Conservation (phyloP, 2,888 invertebrate genomes). For the Leucophenga montana region DNA sequence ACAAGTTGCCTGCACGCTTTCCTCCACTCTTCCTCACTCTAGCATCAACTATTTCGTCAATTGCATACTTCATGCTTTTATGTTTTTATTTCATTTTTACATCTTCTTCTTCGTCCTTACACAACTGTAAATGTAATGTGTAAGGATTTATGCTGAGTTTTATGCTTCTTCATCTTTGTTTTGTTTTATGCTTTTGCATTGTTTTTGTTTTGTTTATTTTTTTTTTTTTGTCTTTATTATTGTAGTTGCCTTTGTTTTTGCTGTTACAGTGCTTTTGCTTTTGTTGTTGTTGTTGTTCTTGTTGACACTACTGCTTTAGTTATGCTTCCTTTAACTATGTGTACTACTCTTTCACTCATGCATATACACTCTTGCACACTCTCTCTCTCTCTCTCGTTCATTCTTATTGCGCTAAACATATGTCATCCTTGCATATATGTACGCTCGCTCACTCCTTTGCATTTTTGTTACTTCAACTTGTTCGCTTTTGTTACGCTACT, state of each 20-base stretch:
- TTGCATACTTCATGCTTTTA: constrained; percentile 6
- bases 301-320: constrained; percentile 19
- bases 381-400: neutral
- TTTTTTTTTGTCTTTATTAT: neutral
- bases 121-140: constrained; percentile 67
- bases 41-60: neutral
- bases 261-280: neutral
- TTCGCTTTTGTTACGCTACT: no score
- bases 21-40: neutral
- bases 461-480: neutral
- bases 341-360: neutral
- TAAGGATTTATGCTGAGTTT: constrained; percentile 61
- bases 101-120: constrained; percentile 57
- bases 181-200: constrained; percentile 12
- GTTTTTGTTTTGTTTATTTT: constrained; percentile 4
- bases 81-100: constrained; percentile 3
- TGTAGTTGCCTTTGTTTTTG: neutral
- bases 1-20: neutral
- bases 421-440: neutral
- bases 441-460: neutral
- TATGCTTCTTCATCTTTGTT: constrained; percentile 4
- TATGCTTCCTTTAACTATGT: neutral
- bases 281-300: neutral
- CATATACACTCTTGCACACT: no score
- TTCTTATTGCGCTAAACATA: neutral